Conservation (phyloP, 2,797 vertebrate species). For the Glyptemys insculpta region DNA sequence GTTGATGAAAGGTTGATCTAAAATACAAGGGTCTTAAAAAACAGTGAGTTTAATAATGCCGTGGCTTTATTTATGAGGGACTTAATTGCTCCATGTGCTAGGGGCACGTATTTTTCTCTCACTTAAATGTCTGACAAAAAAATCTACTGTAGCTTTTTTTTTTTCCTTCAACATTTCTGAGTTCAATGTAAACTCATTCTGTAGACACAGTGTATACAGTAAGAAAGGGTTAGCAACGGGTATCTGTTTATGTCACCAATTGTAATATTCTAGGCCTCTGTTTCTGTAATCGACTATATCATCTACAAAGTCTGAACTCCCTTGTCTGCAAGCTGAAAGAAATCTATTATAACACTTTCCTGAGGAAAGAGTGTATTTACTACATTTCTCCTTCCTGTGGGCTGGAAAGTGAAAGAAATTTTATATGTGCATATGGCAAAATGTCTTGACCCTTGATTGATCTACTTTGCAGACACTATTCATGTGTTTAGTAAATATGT, state of each 20-base stretch:
- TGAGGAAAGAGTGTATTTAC: neutral
- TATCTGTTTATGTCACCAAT: neutral
- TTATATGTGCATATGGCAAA: constrained; percentile 18
- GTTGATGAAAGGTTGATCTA: constrained; percentile 65
- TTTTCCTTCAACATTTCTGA: neutral
- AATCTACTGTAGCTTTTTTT: neutral
- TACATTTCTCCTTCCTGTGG: neutral
- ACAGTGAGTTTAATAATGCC: constrained; percentile 51
- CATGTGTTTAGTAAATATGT: constrained; percentile 66
- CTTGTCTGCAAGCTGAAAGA: neutral
- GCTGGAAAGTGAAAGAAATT: constrained; percentile 32
- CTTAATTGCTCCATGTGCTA: constrained; percentile 32
- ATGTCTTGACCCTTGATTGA: constrained; percentile 44
- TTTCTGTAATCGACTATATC: neutral
- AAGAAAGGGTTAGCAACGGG: neutral
- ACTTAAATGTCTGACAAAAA: neutral
- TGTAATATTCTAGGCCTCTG: neutral
- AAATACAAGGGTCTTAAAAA: constrained; percentile 70
- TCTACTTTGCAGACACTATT: constrained; percentile 56
- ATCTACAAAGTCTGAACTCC: neutral
- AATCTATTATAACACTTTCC: neutral
- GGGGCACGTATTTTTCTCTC: constrained; percentile 20
- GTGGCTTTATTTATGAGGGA: constrained; percentile 53
- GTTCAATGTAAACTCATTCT: accelerated
- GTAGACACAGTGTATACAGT: neutral